Conservation (phyloP, 2,113 vertebrate species). For the Ammodytes marinus region DNA sequence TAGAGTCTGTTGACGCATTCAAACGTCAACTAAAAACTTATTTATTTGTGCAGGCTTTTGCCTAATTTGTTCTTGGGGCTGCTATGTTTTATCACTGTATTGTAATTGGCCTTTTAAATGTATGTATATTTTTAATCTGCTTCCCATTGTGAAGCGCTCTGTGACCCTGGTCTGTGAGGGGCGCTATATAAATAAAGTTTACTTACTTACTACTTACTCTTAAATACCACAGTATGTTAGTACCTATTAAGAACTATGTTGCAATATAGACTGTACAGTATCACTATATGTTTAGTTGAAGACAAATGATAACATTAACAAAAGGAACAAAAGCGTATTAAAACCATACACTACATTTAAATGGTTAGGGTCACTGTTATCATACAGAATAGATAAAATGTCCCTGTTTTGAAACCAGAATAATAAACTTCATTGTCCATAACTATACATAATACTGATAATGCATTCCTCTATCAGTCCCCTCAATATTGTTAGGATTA, state of each 20-base stretch:
- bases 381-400: background rate
- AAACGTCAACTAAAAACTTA: too few species aligned
- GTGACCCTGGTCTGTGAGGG: too few species aligned
- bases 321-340: background rate
- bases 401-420: background rate
- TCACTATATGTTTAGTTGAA: background rate
- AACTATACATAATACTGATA: conserved; percentile 1
- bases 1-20: too few species aligned
- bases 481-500: conserved; percentile 10
- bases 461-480: background rate
- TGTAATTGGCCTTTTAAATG: too few species aligned
- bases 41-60: too few species aligned
- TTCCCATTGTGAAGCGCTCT: too few species aligned
- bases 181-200: too few species aligned
- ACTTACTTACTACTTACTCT: too few species aligned
- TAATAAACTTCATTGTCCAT: conserved; percentile 7
- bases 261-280: background rate
- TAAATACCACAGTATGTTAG: background rate
- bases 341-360: background rate
- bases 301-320: background rate
- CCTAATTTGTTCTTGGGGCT: too few species aligned
- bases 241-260: background rate
- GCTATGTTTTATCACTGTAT: too few species aligned
- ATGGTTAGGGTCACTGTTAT: background rate
- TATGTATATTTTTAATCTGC: too few species aligned